Evolutionary conservation across 2,113 vertebrate species (phyloP).

Genomic region (Suricata suricatta): DNA sequence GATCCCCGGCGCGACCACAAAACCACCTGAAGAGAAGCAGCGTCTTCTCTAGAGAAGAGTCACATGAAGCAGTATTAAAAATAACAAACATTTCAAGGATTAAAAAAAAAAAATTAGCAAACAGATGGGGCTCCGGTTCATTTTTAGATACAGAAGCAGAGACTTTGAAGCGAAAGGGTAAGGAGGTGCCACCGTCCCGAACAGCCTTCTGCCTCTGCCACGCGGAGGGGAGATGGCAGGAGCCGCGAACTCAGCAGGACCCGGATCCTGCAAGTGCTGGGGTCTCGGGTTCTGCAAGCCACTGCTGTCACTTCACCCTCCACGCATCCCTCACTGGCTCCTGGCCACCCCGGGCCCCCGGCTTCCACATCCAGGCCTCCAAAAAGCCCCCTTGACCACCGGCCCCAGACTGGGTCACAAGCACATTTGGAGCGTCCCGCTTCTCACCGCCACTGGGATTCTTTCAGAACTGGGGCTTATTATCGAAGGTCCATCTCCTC

Average conservation of each 20-base stretch:
- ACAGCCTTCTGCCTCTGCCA: background rate
- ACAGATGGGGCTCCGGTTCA: conserved; percentile 33
- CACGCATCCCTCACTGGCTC: fast-evolving
- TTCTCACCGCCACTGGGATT: fast-evolving
- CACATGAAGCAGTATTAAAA: background rate
- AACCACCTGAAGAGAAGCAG: background rate
- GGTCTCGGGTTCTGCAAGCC: fast-evolving
- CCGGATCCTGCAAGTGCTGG: fast-evolving
- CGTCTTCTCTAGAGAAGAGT: background rate
- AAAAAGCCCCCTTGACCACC: background rate
- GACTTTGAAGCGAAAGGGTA: conserved; percentile 44
- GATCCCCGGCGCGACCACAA: fast-evolving
- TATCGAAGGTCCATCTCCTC: background rate
- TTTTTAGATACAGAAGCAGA: conserved; percentile 51
- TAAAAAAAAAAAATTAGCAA: background rate
- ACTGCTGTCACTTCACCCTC: fast-evolving
- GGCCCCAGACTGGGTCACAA: fast-evolving
- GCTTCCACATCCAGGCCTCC: background rate
- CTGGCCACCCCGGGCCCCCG: background rate
- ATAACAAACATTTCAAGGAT: conserved; percentile 34
- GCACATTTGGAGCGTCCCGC: fast-evolving
- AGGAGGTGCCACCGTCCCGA: background rate
- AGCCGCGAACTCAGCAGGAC: background rate
- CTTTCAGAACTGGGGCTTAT: fast-evolving
- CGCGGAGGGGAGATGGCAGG: fast-evolving